These are phyloP conservation scores for Flexamia atlantica DNA, from an alignment of 2,888 invertebrate species.

Conservation along the genomic window DNA sequence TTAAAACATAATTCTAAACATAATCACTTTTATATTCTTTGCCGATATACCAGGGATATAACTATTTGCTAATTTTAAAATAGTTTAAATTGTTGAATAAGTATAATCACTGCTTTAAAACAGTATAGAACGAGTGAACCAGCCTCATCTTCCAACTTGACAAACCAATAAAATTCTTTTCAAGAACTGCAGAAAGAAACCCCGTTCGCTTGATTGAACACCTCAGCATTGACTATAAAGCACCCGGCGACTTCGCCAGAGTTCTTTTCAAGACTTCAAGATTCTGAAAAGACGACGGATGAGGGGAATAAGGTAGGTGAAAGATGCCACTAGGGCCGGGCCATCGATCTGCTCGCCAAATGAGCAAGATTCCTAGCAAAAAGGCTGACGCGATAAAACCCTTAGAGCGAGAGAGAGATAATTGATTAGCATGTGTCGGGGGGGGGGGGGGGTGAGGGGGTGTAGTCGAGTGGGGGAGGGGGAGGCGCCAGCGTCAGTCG, in stretches of 20 bases:
- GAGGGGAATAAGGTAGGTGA: conserved; percentile 16
- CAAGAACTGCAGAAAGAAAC: neutral
- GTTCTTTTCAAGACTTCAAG: neutral
- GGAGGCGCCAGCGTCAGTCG: conserved; percentile 24
- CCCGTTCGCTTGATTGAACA: conserved; percentile 16
- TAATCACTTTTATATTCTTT: too few relatives aligned
- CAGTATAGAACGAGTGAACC: too few relatives aligned
- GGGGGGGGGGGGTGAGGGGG: neutral
- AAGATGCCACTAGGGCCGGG: neutral
- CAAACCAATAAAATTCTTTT: neutral
- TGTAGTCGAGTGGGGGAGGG: too few relatives aligned
- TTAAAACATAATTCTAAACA: too few relatives aligned
- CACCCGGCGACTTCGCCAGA: neutral
- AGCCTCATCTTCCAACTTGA: too few relatives aligned
- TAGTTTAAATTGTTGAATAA: too few relatives aligned
- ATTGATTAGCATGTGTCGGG: conserved; percentile 48
- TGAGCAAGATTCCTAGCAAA: conserved; percentile 47
- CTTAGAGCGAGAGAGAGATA: conserved; percentile 45
- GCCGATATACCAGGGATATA: too few relatives aligned
- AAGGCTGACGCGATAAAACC: conserved; percentile 51
- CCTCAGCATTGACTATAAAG: conserved; percentile 18
- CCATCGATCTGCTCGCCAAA: conserved; percentile 41
- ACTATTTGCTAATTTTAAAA: too few relatives aligned
- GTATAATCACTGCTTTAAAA: too few relatives aligned
- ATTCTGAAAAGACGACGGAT: conserved; percentile 15